Evolutionary conservation across 2,888 invertebrate species (phyloP).

Genomic region (Auanema sp.): DNA sequence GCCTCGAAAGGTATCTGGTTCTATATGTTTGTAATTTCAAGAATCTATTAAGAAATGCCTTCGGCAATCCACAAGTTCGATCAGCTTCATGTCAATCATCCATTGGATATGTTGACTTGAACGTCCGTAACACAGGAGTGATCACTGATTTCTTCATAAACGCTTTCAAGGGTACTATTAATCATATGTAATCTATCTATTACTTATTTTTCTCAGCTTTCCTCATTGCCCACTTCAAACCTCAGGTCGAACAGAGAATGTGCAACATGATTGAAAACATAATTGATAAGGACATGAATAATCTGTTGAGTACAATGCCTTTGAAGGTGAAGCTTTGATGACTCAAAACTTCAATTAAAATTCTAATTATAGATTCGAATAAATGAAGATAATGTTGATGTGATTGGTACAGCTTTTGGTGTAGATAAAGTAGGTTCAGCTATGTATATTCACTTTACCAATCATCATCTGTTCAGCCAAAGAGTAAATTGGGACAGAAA

Average conservation of each 20-base stretch:
- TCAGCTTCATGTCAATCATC: slow-evolving; percentile 53
- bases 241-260: slow-evolving; percentile 62
- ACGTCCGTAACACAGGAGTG: slow-evolving; percentile 62
- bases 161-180: slow-evolving; percentile 55
- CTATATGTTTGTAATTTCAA: slow-evolving; percentile 26
- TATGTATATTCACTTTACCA: background rate
- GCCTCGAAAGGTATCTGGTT: slow-evolving; percentile 49
- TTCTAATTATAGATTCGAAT: slow-evolving; percentile 49
- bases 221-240: slow-evolving; percentile 61
- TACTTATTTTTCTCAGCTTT: slow-evolving; percentile 45
- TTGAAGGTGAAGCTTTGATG: slow-evolving; percentile 45
- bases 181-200: slow-evolving; percentile 1
- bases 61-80: slow-evolving; percentile 60
- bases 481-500: slow-evolving; percentile 17
- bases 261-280: slow-evolving; percentile 62
- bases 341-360: too few relatives aligned
- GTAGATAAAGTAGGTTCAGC: slow-evolving; percentile 3
- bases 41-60: slow-evolving; percentile 40
- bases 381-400: slow-evolving; percentile 59
- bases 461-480: slow-evolving; percentile 8
- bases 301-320: slow-evolving; percentile 57
- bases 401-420: slow-evolving; percentile 54
- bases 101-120: slow-evolving; percentile 62
- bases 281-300: slow-evolving; percentile 61
- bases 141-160: slow-evolving; percentile 63